phyloP scores from a whole-genome alignment of 2,113 vertebrate species.

The Drymodes brunneopygia region DNA sequence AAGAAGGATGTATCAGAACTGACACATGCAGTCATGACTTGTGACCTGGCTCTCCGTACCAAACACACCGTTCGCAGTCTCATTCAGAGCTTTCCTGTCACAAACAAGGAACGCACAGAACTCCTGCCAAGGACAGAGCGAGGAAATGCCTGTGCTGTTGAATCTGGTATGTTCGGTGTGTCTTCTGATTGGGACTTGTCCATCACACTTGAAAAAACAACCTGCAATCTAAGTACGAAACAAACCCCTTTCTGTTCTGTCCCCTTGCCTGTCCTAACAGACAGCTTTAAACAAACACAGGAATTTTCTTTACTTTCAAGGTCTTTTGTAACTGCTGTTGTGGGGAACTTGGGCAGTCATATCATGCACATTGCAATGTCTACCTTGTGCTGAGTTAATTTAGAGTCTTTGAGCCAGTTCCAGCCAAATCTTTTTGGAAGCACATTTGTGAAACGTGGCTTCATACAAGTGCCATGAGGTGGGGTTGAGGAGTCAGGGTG shows the following conservation, averaged over 20 bases:
- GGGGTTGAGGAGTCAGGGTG: background rate
- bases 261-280: background rate
- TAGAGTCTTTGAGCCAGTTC: background rate
- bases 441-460: background rate
- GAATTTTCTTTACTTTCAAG: background rate
- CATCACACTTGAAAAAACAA: background rate
- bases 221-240: background rate
- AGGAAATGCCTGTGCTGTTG: constrained; percentile 66
- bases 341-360: background rate
- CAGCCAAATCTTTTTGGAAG: background rate
- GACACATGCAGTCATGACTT: constrained; percentile 75
- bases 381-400: background rate
- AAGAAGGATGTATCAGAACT: constrained; percentile 80
- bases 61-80: constrained; percentile 75
- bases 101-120: constrained; percentile 82
- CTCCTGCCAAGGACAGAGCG: constrained; percentile 78
- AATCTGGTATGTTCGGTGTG: constrained; percentile 72
- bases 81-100: constrained; percentile 85
- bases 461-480: background rate
- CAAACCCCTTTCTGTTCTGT: background rate
- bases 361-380: background rate
- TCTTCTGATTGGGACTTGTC: background rate
- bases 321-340: background rate
- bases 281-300: background rate
- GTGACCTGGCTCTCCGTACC: constrained; percentile 74